phyloP scores from a whole-genome alignment of 2,888 invertebrate genomes.

The Platypus cylindrus region DNA sequence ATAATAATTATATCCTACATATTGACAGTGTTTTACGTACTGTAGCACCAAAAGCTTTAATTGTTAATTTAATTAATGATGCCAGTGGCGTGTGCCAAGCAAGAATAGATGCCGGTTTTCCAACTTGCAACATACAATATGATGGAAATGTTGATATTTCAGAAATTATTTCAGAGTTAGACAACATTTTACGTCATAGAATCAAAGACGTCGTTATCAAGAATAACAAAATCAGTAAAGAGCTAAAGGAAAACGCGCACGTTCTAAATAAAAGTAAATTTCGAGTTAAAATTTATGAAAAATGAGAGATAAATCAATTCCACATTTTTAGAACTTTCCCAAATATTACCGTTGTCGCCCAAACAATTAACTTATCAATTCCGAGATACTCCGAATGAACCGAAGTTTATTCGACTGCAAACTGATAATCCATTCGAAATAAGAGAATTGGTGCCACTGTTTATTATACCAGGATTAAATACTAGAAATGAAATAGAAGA shows the following conservation, averaged over 20 bases:
- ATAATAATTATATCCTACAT: conserved; percentile 24
- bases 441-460: conserved; percentile 31
- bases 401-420: conserved; percentile 28
- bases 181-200: conserved; percentile 26
- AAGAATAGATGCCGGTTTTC: conserved; percentile 27
- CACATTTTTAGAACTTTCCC: conserved; percentile 25
- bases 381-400: conserved; percentile 22
- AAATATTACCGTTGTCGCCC: conserved; percentile 26
- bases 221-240: conserved; percentile 10
- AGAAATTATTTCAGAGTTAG: conserved; percentile 26
- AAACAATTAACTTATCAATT: conserved; percentile 24
- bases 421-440: conserved; percentile 30
- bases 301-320: no score
- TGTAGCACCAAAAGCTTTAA: conserved; percentile 29
- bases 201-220: conserved; percentile 26
- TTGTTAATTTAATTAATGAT: conserved; percentile 28
- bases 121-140: conserved; percentile 29
- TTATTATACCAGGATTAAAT: conserved; percentile 33
- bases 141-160: conserved; percentile 24
- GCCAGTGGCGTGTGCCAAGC: conserved; percentile 27
- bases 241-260: not conserved
- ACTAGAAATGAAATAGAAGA: conserved; percentile 23
- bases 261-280: not conserved
- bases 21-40: conserved; percentile 29
- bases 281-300: not conserved